These are phyloP conservation scores for Cephus rjabovi DNA, from an alignment of 2,888 invertebrate genomes.

Conservation along the genomic window DNA sequence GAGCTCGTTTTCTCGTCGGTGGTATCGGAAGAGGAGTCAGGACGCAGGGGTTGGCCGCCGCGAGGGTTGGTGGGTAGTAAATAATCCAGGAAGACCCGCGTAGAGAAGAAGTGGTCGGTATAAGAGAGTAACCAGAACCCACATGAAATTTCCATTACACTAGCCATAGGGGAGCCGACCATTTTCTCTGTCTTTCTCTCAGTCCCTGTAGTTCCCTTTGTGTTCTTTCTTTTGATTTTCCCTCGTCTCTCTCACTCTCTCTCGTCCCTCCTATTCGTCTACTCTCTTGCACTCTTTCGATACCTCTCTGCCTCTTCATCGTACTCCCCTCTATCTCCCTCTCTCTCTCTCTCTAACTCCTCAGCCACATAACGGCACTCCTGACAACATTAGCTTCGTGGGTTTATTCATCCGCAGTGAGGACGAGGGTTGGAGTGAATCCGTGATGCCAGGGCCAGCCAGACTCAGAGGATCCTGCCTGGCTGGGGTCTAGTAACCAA, in stretches of 20 bases:
- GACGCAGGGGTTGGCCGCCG: background rate
- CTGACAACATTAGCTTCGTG: conserved; percentile 14
- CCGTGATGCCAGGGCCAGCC: conserved; percentile 1
- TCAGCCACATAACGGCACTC: conserved; percentile 1
- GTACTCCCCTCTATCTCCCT: conserved; percentile 8
- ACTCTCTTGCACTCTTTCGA: background rate
- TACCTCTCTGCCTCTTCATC: background rate
- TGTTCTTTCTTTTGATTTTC: background rate
- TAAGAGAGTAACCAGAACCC: background rate
- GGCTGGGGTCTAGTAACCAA: conserved; percentile 38
- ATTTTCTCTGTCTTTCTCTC: background rate
- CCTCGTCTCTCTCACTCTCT: background rate
- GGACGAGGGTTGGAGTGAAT: conserved; percentile 24
- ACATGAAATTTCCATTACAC: background rate
- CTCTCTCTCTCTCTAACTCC: conserved; percentile 2
- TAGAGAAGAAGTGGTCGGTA: background rate
- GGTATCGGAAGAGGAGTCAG: background rate
- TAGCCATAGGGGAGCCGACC: background rate
- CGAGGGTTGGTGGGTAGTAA: background rate
- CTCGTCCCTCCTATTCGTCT: background rate
- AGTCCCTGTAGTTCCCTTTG: background rate
- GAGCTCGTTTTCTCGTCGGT: background rate
- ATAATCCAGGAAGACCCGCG: background rate
- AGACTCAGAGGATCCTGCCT: conserved; percentile 29
- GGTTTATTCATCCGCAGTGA: conserved; percentile 45